Base-by-base conservation (phyloP, 2,113 vertebrate species). In the Alaudala cheleensis region DNA sequence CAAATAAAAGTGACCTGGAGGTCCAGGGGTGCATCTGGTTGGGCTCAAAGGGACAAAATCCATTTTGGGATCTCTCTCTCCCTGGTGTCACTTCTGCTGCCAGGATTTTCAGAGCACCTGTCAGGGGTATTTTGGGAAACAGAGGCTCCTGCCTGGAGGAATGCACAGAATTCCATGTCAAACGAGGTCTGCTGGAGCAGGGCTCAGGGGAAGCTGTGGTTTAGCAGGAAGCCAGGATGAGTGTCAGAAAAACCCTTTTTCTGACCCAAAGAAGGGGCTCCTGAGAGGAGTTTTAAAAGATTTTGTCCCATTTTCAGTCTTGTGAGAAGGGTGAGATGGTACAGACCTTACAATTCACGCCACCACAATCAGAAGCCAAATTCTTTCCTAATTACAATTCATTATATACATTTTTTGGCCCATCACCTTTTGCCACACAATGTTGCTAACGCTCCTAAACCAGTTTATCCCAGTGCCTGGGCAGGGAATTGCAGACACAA, bases 51-150 rank as follows among this genome's bases (percentile, higher is more conserved):
- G 53, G 78, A 9, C 34, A 22, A 79, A 95, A 91, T 77, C 78
- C 78, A 66, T 94, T 94, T 94, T 2, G 14, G 78, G 87, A 37
- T 37, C 80, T 89, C 54, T 78, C 5, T 1, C 80, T 81, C 15
- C 0, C 67, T 0, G 0, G 33, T 34, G 50, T 70, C 72, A 65
- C 56, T 37, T 11, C 23, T 45, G 82, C 54, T 95, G 92, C 85
- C 86, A 90, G 89, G 54, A 72, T 34, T 92, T 60, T 51, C 54
- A 89, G 73, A 92, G 81, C 94, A 93, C 94, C 89, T 91, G 92
- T 94, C 86, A 79, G 82, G 61, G 83, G 31, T 97, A 93, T 94
- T 95, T 92, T 56, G 70, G 60, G 92, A 81, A 87, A 14, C 47
- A 86, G 64, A 88, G 34, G 17, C 73, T 93, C 91, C 78, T 49